These are phyloP conservation scores for Platalea minor DNA, from an alignment of 2,797 vertebrate genomes.

Conservation along the genomic window DNA sequence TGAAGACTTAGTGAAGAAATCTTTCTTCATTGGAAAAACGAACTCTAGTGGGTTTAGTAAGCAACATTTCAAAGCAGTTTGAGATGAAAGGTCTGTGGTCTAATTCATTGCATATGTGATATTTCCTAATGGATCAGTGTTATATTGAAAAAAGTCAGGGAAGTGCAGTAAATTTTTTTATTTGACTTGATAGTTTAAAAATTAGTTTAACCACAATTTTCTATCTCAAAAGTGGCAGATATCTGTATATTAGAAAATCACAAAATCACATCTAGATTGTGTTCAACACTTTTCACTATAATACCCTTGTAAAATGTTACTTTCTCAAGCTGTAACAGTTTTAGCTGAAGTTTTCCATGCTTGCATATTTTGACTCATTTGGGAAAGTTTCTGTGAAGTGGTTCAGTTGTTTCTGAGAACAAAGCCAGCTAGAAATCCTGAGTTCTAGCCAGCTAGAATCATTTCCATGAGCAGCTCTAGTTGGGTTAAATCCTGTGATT, in stretches of 20 bases:
- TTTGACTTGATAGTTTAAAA: not conserved
- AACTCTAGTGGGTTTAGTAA: not conserved
- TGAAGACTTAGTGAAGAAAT: slow-evolving; percentile 15
- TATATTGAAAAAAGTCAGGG: not conserved
- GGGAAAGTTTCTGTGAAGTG: slow-evolving; percentile 8
- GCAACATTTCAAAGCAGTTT: slow-evolving; percentile 42
- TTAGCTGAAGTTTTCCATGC: not conserved
- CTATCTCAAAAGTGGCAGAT: not conserved
- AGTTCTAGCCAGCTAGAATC: not conserved
- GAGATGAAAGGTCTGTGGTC: slow-evolving; percentile 22
- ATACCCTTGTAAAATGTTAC: not conserved
- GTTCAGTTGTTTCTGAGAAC: slow-evolving; percentile 42
- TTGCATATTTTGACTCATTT: not conserved
- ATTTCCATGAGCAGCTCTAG: not conserved
- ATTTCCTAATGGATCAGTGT: not conserved
- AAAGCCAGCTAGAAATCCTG: slow-evolving; percentile 28
- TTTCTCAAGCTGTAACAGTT: not conserved
- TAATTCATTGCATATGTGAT: slow-evolving; percentile 13
- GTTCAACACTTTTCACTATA: not conserved
- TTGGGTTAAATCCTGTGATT: slow-evolving; percentile 29
- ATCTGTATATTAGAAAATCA: not conserved
- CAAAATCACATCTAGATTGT: not conserved
- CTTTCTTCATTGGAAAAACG: slow-evolving; percentile 30
- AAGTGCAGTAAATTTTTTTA: not conserved
- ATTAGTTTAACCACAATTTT: not conserved